Evolutionary conservation across 2,888 invertebrate species (phyloP).

Genomic region (Meiosimyza platycephala): DNA sequence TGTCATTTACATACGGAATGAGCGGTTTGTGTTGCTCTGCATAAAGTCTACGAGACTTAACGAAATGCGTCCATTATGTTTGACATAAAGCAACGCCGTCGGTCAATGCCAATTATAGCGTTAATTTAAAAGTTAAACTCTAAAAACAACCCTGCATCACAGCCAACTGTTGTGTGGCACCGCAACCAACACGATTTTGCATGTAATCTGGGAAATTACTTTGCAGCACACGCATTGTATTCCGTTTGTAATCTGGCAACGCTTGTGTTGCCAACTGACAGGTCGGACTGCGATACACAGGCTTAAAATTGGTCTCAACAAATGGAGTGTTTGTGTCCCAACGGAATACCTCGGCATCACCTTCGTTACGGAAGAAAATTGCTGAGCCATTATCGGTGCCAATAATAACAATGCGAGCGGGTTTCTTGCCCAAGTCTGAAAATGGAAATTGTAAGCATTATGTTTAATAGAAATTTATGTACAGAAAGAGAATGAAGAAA

Average conservation of each 20-base stretch:
- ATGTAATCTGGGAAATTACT: slow-evolving; percentile 76
- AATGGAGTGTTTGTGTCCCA: slow-evolving; percentile 71
- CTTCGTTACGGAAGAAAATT: slow-evolving; percentile 73
- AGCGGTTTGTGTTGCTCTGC: no score
- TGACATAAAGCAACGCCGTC: no score
- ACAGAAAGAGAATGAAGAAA: background rate
- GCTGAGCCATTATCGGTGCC: slow-evolving; percentile 74
- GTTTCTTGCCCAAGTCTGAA: slow-evolving; percentile 71
- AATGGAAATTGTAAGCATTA: slow-evolving; percentile 5
- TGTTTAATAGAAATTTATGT: background rate
- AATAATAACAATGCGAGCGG: slow-evolving; percentile 71
- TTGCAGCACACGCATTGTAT: slow-evolving; percentile 72
- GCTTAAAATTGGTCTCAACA: slow-evolving; percentile 67
- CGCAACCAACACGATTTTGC: slow-evolving; percentile 73
- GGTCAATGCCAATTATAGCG: no score
- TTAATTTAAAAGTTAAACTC: background rate
- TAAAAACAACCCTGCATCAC: slow-evolving; percentile 65
- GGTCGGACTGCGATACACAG: slow-evolving; percentile 70
- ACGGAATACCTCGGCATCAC: slow-evolving; percentile 70
- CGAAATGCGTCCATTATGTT: no score
- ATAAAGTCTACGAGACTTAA: no score
- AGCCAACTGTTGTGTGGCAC: slow-evolving; percentile 70
- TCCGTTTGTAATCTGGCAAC: slow-evolving; percentile 70
- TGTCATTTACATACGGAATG: no score
- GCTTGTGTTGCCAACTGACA: slow-evolving; percentile 73